Evolutionary conservation across 2,797 vertebrate species (phyloP).

Genomic region (Enteromius treurensis): DNA sequence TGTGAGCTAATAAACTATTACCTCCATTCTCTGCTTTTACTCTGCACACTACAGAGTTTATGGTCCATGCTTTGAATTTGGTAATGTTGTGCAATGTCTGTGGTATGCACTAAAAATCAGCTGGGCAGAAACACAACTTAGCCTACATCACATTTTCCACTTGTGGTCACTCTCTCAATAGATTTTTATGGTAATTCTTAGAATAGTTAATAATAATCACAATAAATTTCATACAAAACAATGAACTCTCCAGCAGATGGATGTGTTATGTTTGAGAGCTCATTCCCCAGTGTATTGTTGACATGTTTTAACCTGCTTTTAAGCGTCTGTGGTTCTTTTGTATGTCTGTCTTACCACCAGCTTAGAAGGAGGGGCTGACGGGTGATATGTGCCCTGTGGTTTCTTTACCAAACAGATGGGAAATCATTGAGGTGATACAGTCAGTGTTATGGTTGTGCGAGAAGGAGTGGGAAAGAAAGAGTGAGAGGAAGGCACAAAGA

Average conservation of each 20-base stretch:
- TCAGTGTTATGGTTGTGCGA: constrained; percentile 30
- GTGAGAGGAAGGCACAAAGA: neutral
- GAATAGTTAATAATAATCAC: neutral
- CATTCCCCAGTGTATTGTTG: constrained; percentile 1
- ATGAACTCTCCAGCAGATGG: neutral
- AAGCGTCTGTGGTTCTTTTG: constrained; percentile 22
- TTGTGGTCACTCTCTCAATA: neutral
- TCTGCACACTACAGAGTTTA: constrained; percentile 22
- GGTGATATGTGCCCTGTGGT: constrained; percentile 40
- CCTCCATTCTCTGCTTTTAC: neutral
- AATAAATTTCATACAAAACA: neutral
- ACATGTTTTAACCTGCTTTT: constrained; percentile 42
- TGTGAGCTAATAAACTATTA: neutral
- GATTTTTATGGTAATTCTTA: neutral
- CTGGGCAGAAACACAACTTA: neutral
- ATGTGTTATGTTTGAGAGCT: constrained; percentile 8
- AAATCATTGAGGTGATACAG: constrained; percentile 46
- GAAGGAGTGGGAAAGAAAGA: constrained; percentile 12
- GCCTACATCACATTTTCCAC: neutral
- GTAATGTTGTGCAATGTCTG: neutral
- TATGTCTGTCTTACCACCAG: constrained; percentile 21
- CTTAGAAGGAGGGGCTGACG: constrained; percentile 5
- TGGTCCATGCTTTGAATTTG: constrained; percentile 9
- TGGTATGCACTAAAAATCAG: neutral
- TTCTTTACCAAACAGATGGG: constrained; percentile 42